phyloP scores from a whole-genome alignment of 2,888 invertebrate genomes.

The Caenorhabditis uteleia region DNA sequence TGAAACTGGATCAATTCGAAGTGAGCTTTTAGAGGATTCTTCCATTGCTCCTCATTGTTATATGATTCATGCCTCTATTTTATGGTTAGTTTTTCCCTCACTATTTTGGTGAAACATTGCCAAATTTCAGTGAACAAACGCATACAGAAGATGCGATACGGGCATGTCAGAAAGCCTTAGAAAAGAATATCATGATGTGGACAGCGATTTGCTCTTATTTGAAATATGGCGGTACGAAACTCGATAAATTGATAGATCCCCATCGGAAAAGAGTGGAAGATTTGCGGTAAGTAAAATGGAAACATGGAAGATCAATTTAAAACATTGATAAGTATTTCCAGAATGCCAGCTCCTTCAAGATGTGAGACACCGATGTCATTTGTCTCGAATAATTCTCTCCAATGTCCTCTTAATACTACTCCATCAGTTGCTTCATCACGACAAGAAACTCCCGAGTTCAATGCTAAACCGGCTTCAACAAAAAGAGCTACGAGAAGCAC shows the following conservation, averaged over 20 bases:
- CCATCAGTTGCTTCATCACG: too few relatives aligned
- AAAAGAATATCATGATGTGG: slow-evolving; percentile 43
- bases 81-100: slow-evolving; percentile 14
- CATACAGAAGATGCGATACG: slow-evolving; percentile 23
- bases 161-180: slow-evolving; percentile 31
- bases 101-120: too few relatives aligned
- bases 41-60: slow-evolving; percentile 41
- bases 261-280: slow-evolving; percentile 9
- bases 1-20: slow-evolving; percentile 14
- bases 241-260: slow-evolving; percentile 7
- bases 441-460: too few relatives aligned
- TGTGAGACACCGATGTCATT: too few relatives aligned
- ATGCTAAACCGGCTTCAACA: not conserved
- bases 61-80: slow-evolving; percentile 27
- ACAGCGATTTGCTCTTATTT: slow-evolving; percentile 29
- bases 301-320: too few relatives aligned
- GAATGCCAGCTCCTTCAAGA: too few relatives aligned
- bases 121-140: slow-evolving; percentile 12
- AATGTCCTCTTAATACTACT: too few relatives aligned
- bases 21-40: slow-evolving; percentile 12
- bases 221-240: slow-evolving; percentile 20
- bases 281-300: too few relatives aligned
- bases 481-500: not conserved
- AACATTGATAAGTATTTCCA: too few relatives aligned
- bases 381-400: too few relatives aligned